These are phyloP conservation scores for Tipula unca DNA, from an alignment of 2,888 invertebrate genomes.

Conservation along the genomic window DNA sequence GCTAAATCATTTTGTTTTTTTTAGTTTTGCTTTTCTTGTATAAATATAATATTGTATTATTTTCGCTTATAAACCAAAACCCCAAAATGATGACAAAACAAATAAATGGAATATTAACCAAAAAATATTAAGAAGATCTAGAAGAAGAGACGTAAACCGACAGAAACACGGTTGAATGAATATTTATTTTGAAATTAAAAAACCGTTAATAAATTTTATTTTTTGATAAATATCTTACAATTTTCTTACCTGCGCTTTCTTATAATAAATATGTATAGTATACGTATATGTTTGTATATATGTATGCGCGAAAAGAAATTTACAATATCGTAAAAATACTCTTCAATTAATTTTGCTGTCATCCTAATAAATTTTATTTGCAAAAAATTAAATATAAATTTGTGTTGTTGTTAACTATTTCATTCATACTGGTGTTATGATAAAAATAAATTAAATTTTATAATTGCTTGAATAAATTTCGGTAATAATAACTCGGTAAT, in stretches of 20 bases:
- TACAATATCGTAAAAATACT: background rate
- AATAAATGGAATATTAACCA: background rate
- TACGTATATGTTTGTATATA: too few relatives aligned
- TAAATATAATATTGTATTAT: background rate
- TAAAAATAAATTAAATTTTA: background rate
- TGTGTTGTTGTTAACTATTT: background rate
- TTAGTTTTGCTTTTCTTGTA: background rate
- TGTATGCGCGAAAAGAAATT: background rate
- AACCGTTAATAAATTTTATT: background rate
- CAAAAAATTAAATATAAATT: background rate
- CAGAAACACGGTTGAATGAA: background rate
- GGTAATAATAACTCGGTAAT: background rate
- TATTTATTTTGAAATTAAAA: background rate
- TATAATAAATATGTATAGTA: too few relatives aligned
- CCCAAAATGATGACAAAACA: background rate
- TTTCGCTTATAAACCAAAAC: background rate
- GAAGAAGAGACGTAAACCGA: background rate
- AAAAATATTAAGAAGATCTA: too few relatives aligned
- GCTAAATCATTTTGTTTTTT: background rate
- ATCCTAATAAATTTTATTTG: background rate
- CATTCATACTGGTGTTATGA: background rate
- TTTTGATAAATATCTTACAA: background rate
- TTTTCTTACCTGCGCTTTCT: background rate
- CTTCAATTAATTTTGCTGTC: constrained; percentile 8
- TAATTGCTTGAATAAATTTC: background rate